A percentile compares a stretch with the other conserved stretches of the same genome.
phyloP scores from a whole-genome alignment of 1,140 invertebrate genomes.

The Eufriesea mexicana region DNA sequence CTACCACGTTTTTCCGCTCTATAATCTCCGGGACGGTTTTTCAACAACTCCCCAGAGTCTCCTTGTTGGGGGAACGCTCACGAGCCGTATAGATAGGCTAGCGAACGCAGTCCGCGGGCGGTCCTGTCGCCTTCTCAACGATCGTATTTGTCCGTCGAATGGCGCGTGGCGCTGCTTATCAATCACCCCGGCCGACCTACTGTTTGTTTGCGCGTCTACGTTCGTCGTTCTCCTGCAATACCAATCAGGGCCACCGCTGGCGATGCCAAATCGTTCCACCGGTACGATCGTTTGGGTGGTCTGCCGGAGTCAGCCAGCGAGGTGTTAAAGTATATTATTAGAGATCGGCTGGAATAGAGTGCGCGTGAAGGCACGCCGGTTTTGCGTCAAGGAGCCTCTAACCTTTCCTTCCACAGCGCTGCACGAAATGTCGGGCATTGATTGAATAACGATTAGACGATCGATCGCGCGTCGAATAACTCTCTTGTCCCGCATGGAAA shows the following conservation, averaged over 20 bases:
- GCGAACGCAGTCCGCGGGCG: constrained; percentile 46
- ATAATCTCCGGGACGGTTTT: not conserved
- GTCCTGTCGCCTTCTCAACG: constrained; percentile 62
- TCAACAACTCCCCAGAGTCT: not conserved
- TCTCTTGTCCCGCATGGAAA: constrained; percentile 41
- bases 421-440: constrained; percentile 36
- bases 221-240: constrained; percentile 56
- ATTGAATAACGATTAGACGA: constrained; percentile 59
- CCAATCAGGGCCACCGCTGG: constrained; percentile 55
- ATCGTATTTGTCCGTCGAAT: constrained; percentile 57
- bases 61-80: not conserved
- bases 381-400: constrained; percentile 47
- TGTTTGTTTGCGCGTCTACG: constrained; percentile 44
- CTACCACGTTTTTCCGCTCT: constrained; percentile 9
- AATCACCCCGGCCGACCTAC: constrained; percentile 68
- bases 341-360: constrained; percentile 52
- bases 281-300: constrained; percentile 68
- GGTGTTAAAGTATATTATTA: constrained; percentile 74
- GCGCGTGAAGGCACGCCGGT: constrained; percentile 54
- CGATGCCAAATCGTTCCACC: constrained; percentile 37
- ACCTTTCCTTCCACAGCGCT: not conserved
- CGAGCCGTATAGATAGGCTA: not conserved
- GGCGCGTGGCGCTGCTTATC: constrained; percentile 75
- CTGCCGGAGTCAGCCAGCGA: constrained; percentile 51
- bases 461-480: constrained; percentile 26